Evolutionary conservation across 1,140 invertebrate species (phyloP).

Genomic region (Drosophila guanche): DNA sequence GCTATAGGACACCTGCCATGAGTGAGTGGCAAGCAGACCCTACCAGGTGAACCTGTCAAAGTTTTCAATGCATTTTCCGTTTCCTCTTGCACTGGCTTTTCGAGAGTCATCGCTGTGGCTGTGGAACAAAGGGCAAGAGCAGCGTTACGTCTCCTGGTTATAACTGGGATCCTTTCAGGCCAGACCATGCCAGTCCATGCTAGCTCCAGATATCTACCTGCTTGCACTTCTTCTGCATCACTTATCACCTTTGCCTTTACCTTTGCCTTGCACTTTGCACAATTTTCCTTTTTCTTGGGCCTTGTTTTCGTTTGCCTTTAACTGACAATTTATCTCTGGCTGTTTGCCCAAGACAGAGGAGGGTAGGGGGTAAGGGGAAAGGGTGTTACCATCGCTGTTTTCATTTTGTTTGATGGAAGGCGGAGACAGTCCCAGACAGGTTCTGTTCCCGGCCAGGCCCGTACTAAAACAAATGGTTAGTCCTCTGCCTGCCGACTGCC

Average conservation of each 20-base stretch:
- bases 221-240: constrained; percentile 17
- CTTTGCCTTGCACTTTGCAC: constrained; percentile 64
- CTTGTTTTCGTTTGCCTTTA: constrained; percentile 58
- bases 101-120: background rate
- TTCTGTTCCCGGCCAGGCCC: constrained; percentile 46
- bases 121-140: constrained; percentile 14
- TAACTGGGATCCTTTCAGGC: constrained; percentile 33
- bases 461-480: constrained; percentile 62
- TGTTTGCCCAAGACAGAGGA: constrained; percentile 45
- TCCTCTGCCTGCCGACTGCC: constrained; percentile 31
- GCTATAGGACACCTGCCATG: constrained; percentile 29
- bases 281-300: constrained; percentile 61
- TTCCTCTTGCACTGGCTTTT: constrained; percentile 8
- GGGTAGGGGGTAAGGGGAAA: constrained; percentile 18
- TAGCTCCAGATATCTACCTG: constrained; percentile 13
- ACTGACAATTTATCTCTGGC: constrained; percentile 77
- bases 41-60: background rate
- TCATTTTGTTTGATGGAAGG: constrained; percentile 53
- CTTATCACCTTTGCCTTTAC: constrained; percentile 22
- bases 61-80: constrained; percentile 29
- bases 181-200: background rate
- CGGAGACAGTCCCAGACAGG: constrained; percentile 55
- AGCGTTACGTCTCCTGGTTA: no score
- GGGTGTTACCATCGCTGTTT: constrained; percentile 50
- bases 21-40: background rate